Evolutionary conservation across 2,797 vertebrate species (phyloP).

Genomic region (Chaunax sp.): DNA sequence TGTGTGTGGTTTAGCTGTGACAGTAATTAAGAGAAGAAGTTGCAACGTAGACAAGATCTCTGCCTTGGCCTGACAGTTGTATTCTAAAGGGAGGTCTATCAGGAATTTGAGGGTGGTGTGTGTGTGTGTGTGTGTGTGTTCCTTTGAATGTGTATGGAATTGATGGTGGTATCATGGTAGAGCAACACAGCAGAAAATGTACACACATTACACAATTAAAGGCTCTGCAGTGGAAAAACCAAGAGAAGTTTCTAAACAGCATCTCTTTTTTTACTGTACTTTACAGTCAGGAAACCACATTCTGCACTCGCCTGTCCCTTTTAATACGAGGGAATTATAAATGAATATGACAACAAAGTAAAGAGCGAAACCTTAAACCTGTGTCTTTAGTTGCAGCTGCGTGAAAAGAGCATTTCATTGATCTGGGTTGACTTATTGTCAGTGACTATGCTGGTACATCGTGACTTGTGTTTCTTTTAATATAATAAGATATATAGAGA

Average conservation of each 20-base stretch:
- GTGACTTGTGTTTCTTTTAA: conserved; percentile 25
- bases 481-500: conserved; percentile 19
- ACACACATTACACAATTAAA: conserved; percentile 43
- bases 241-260: conserved; percentile 27
- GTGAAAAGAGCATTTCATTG: conserved; percentile 18
- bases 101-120: conserved; percentile 25
- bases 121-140: conserved; percentile 20
- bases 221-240: not conserved
- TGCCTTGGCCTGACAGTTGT: conserved; percentile 61
- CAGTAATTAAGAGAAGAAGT: conserved; percentile 74
- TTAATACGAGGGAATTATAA: conserved; percentile 20
- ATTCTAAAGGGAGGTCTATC: conserved; percentile 62
- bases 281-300: conserved; percentile 34
- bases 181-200: conserved; percentile 28
- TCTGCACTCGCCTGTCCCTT: conserved; percentile 1
- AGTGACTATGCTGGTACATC: not conserved
- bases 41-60: conserved; percentile 68
- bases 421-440: conserved; percentile 18
- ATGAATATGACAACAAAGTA: conserved; percentile 40
- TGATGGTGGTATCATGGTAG: not conserved
- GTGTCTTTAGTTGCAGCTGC: conserved; percentile 23
- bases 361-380: conserved; percentile 25
- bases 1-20: conserved; percentile 33
- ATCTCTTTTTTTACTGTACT: conserved; percentile 4
- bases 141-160: conserved; percentile 7